phyloP scores from a whole-genome alignment of 2,113 vertebrate genomes.

The Aplodontia rufa region DNA sequence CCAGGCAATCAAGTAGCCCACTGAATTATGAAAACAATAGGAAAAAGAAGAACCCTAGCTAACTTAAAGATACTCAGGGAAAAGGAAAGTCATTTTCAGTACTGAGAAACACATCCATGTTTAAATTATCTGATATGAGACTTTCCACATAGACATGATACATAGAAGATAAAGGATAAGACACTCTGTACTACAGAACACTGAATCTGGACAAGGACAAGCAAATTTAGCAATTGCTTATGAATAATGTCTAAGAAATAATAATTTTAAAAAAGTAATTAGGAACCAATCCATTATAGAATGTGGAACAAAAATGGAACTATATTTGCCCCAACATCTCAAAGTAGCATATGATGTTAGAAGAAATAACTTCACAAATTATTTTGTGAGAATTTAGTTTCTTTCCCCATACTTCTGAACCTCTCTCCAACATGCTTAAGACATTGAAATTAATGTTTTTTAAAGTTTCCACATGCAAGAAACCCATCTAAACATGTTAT shows the following conservation, averaged over 20 bases:
- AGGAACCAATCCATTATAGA: neutral
- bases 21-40: neutral
- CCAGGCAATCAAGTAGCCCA: neutral
- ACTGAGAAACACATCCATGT: neutral
- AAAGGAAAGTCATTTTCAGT: neutral
- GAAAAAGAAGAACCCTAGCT: slow-evolving; percentile 17
- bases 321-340: neutral
- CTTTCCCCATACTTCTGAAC: neutral
- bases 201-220: neutral
- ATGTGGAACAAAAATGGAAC: neutral
- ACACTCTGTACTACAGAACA: neutral
- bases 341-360: neutral
- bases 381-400: neutral
- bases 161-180: neutral
- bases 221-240: neutral
- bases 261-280: neutral
- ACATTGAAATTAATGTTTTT: neutral
- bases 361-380: slow-evolving; percentile 6
- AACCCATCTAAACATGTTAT: neutral
- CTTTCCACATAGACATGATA: neutral
- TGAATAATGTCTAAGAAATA: neutral
- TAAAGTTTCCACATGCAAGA: neutral
- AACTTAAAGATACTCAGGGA: neutral
- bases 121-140: neutral
- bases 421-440: neutral